Percentiles rank a stretch among this genome's conserved stretches.
phyloP scores from a whole-genome alignment of 2,797 vertebrate genomes.

The Mus spretus region DNA sequence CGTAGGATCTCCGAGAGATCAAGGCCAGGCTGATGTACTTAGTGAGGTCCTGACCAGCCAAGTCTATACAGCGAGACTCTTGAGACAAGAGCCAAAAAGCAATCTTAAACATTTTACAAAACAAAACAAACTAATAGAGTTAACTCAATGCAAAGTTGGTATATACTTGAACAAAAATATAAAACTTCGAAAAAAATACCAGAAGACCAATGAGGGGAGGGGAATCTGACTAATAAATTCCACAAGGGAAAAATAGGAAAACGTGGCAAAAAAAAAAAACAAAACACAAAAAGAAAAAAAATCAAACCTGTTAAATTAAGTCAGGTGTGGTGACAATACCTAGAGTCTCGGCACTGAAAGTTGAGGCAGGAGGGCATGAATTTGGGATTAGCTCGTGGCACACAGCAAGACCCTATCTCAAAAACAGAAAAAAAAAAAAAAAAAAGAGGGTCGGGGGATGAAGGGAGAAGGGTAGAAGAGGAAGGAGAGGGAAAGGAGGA shows the following conservation, averaged over 20 bases:
- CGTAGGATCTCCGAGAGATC: background rate
- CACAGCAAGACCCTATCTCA: background rate
- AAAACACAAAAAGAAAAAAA: background rate
- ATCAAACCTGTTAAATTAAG: background rate
- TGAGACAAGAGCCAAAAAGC: background rate
- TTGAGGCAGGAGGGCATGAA: background rate
- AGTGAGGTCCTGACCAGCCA: background rate
- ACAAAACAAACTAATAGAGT: background rate
- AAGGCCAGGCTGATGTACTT: background rate
- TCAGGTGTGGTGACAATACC: background rate
- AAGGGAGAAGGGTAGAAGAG: background rate
- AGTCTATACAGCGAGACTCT: background rate
- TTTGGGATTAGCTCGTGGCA: background rate
- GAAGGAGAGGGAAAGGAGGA: background rate
- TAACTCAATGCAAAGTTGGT: background rate
- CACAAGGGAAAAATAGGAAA: background rate
- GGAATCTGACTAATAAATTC: background rate
- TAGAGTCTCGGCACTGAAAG: background rate
- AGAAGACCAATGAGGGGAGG: background rate
- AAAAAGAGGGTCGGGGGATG: rapidly evolving
- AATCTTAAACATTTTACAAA: background rate
- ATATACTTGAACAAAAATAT: background rate
- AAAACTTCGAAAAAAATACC: background rate
- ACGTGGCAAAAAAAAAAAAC: background rate
- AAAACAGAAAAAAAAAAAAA: background rate